Evolutionary conservation across 2,797 vertebrate species (phyloP), one percentile per base, ranked within the genome.

Genomic region (Hyperoplus immaculatus): DNA sequence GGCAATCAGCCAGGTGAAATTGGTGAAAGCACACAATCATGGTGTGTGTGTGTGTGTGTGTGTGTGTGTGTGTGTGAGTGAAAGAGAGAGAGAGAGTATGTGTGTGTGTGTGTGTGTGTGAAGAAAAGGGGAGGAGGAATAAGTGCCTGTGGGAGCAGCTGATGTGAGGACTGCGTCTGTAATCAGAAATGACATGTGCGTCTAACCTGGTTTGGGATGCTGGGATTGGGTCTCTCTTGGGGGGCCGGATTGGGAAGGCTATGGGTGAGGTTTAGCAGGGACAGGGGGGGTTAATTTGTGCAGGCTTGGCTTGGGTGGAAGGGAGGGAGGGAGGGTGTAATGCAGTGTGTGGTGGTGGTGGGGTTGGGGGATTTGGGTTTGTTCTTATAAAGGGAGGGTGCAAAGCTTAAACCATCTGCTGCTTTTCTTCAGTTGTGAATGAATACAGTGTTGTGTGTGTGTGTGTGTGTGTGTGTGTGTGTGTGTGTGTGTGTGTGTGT

Each of bases 141-240:
- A 82, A 87, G 72, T 38, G 75, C 87, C 78, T 50, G 75, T 88
- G 85, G 88, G 89, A 87, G 81, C 89, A 91, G 88, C 88, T 92
- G 87, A 94, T 90, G 83, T 92, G 88, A 91, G 84, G 78, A 55
- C 80, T 84, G 83, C 80, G 89, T 86, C 85, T 72, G 88, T 95
- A 95, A 95, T 95, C 92, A 92, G 82, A 91, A 89, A 84, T 94
- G 95, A 95, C 93, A 95, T 94, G 91, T 93, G 92, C 82, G 71
- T 88, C 91, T 95, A 95, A 95, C 94, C 91, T 95, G 94, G 90
- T 94, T 95, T 94, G 82, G 91, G 92, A 88, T 86, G 88, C 81
- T 85, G 90, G 91, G 92, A 93, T 90, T 90, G 91, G 83, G 79
- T 83, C 69, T 91, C 93, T 92, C 85, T 74, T n/a, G 86, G 91